Evolutionary conservation across 2,888 invertebrate species (phyloP).

Genomic region (Carabus problematicus): DNA sequence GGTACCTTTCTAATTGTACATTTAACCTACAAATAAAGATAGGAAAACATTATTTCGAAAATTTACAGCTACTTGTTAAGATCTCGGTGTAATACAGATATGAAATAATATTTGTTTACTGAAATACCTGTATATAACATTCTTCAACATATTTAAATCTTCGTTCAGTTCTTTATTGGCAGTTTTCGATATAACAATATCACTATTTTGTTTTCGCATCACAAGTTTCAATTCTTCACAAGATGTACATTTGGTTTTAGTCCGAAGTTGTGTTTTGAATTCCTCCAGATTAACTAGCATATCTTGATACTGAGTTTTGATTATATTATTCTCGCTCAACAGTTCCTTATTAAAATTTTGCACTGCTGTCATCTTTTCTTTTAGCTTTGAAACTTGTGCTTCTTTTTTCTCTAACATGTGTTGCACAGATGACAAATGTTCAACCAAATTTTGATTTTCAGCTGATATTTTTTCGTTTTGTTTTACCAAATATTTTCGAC

Average conservation of each 20-base stretch:
- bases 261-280: slow-evolving; percentile 61
- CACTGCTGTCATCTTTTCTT: slow-evolving; percentile 67
- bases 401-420: slow-evolving; percentile 66
- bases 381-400: slow-evolving; percentile 66
- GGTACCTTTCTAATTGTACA: slow-evolving; percentile 78
- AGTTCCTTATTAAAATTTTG: slow-evolving; percentile 69
- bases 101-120: slow-evolving; percentile 10
- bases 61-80: neutral
- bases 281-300: slow-evolving; percentile 63
- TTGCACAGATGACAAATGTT: slow-evolving; percentile 61
- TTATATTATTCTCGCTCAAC: slow-evolving; percentile 67
- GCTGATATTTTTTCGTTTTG: slow-evolving; percentile 63
- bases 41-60: slow-evolving; percentile 5
- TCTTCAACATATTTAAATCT: slow-evolving; percentile 78
- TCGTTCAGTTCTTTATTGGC: slow-evolving; percentile 67
- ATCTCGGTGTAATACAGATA: slow-evolving; percentile 16
- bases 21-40: slow-evolving; percentile 66
- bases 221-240: slow-evolving; percentile 60
- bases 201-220: slow-evolving; percentile 62
- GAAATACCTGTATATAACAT: slow-evolving; percentile 72
- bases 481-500: slow-evolving; percentile 56
- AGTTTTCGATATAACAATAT: slow-evolving; percentile 62
- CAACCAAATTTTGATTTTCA: slow-evolving; percentile 64
- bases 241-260: slow-evolving; percentile 59
- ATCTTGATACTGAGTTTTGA: slow-evolving; percentile 63